Evolutionary conservation across 2,888 invertebrate genomes (phyloP).

Genomic region (Athalia cordata): DNA sequence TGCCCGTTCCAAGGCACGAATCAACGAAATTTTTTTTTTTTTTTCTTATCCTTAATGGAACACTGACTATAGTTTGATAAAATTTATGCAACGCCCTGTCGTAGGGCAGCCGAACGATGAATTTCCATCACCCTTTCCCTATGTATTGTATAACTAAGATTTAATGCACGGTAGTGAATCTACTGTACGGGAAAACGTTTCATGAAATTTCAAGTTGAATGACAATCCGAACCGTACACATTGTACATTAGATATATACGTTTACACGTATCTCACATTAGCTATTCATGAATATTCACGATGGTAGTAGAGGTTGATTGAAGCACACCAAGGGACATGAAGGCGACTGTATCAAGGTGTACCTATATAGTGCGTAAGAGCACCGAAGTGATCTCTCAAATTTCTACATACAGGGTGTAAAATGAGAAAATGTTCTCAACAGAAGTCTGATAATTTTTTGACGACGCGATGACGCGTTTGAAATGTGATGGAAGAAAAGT

Average conservation of each 20-base stretch:
- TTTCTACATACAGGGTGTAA: not conserved
- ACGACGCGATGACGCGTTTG: too few relatives aligned
- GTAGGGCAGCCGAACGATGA: too few relatives aligned
- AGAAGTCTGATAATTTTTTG: too few relatives aligned
- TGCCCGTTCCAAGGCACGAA: too few relatives aligned
- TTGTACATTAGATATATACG: not conserved
- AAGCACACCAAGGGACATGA: constrained; percentile 14
- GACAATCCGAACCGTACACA: constrained; percentile 1
- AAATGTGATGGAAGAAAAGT: too few relatives aligned
- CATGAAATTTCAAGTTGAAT: constrained; percentile 18
- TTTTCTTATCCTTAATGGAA: too few relatives aligned
- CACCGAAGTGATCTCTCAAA: not conserved
- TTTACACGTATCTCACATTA: constrained; percentile 39
- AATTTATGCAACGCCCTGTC: not conserved
- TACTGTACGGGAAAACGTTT: not conserved
- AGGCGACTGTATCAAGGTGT: not conserved
- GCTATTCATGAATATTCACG: constrained; percentile 35
- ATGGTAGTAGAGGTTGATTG: constrained; percentile 12
- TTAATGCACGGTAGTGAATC: not conserved
- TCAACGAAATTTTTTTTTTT: too few relatives aligned
- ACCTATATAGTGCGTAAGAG: not conserved
- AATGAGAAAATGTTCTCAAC: too few relatives aligned
- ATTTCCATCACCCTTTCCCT: not conserved
- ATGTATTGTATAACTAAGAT: not conserved
- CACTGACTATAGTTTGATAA: not conserved